Evolutionary conservation across 2,888 invertebrate species (phyloP).

Genomic region (Spisula solida): DNA sequence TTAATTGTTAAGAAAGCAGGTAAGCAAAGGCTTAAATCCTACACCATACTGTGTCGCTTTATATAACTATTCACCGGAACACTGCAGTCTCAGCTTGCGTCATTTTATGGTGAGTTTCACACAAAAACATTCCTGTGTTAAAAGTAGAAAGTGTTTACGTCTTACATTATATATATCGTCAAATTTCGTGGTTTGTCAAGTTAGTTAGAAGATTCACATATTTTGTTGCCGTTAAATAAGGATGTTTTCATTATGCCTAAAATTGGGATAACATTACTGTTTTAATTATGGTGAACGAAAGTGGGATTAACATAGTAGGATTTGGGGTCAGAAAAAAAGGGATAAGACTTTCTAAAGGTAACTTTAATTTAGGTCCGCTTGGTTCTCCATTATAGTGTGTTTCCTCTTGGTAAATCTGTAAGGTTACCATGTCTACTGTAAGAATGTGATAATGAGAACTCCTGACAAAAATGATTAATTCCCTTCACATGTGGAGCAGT

Average conservation of each 20-base stretch:
- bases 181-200: conserved; percentile 15
- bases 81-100: conserved; percentile 28
- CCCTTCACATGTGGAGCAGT: no score
- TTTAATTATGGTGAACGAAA: conserved; percentile 27
- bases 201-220: not conserved
- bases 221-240: conserved; percentile 10
- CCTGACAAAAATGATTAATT: no score
- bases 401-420: not conserved
- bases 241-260: conserved; percentile 21
- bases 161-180: not conserved
- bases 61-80: conserved; percentile 35
- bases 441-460: no score
- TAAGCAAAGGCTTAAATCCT: not conserved
- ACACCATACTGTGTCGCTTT: conserved; percentile 19
- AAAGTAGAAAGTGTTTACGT: conserved; percentile 19
- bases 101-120: conserved; percentile 33
- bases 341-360: conserved; percentile 39
- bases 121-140: conserved; percentile 16
- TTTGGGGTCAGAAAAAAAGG: conserved; percentile 34
- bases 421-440: not conserved
- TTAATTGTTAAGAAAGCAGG: not conserved
- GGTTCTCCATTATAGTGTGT: not conserved
- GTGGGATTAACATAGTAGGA: conserved; percentile 17
- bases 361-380: not conserved
- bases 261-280: not conserved